A percentile compares a stretch with the other conserved stretches of the same genome.
Conservation (phyloP, 23 tunicate genomes). For the Clavelina lepadiformis region DNA sequence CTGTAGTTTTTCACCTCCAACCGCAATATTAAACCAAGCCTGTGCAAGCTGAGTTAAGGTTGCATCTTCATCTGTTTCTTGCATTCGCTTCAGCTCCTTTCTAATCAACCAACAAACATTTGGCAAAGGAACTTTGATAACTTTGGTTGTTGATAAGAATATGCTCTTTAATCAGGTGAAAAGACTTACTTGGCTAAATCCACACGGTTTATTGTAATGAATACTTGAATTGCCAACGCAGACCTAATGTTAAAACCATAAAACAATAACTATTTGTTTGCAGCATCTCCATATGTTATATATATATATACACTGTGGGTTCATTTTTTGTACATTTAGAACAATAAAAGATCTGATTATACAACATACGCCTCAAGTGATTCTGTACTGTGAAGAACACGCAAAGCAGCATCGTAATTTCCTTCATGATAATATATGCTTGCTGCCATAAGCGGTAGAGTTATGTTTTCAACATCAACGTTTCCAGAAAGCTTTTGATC, state of each 20-base stretch:
- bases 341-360: too few relatives aligned
- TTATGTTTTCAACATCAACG: constrained; percentile 74
- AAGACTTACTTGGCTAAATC: constrained; percentile 69
- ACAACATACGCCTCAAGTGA: constrained; percentile 79
- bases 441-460: constrained; percentile 78
- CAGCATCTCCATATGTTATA: too few relatives aligned
- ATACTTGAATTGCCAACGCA: constrained; percentile 73
- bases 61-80: constrained; percentile 86
- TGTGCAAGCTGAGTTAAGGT: constrained; percentile 93
- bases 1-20: constrained; percentile 97
- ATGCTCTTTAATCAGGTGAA: background rate
- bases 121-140: background rate
- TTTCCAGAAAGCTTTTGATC: constrained; percentile 80
- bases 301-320: too few relatives aligned
- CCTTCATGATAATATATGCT: constrained; percentile 81
- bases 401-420: constrained; percentile 69
- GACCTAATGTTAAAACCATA: too few relatives aligned
- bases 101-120: constrained; percentile 5
- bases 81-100: constrained; percentile 81
- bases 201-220: constrained; percentile 65
- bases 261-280: too few relatives aligned
- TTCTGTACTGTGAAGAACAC: constrained; percentile 78
- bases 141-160: background rate
- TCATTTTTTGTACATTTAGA: too few relatives aligned
- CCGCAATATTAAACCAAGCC: constrained; percentile 91